Evolutionary conservation across 92 coral and sea anemone genomes (phyloP).

Genomic region (Actinernus sp.): DNA sequence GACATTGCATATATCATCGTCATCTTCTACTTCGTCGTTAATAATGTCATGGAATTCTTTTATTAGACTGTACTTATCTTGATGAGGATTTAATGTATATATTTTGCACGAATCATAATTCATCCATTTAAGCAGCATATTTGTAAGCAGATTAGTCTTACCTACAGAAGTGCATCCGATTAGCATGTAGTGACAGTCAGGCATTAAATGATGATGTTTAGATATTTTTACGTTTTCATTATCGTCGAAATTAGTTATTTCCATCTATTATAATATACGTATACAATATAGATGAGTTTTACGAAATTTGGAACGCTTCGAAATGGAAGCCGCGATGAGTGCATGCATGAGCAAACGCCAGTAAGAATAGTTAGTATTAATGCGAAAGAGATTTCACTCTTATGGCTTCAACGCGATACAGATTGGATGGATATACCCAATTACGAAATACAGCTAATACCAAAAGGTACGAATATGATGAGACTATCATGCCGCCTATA

Average conservation of each 20-base stretch:
- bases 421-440: no score
- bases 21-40: slow-evolving; percentile 1
- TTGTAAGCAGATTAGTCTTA: slow-evolving; percentile 4
- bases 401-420: no score
- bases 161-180: no score
- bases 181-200: slow-evolving; percentile 23
- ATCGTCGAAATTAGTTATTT: slow-evolving; percentile 1
- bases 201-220: slow-evolving; percentile 17
- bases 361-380: no score
- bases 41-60: slow-evolving; percentile 13
- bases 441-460: no score
- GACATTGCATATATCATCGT: slow-evolving; percentile 14
- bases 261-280: slow-evolving; percentile 19
- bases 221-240: neutral
- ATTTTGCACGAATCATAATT: slow-evolving; percentile 12
- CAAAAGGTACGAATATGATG: no score
- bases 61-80: slow-evolving; percentile 21
- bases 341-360: no score
- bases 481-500: no score
- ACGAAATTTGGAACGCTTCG: slow-evolving; percentile 17
- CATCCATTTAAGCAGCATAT: slow-evolving; percentile 17
- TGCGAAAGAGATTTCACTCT: no score
- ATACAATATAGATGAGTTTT: slow-evolving; percentile 28
- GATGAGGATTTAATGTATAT: slow-evolving; percentile 18
- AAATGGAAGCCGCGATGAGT: neutral